Evolutionary conservation across 92 coral and sea anemone species (phyloP).

Genomic region (Porites evermanni): DNA sequence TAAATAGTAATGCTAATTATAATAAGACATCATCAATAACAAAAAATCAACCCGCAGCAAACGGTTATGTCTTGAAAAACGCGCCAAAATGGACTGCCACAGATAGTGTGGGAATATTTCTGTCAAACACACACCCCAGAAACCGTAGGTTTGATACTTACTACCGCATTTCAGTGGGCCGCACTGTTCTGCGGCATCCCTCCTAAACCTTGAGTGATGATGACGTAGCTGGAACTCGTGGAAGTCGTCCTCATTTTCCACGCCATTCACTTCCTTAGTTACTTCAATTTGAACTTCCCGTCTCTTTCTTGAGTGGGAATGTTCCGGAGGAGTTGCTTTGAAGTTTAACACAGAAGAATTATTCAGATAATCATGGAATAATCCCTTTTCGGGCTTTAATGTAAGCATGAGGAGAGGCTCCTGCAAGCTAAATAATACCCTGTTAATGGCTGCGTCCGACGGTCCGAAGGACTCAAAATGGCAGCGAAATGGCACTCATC

Average conservation of each 20-base stretch:
- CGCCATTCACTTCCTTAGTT: constrained; percentile 51
- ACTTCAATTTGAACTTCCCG: constrained; percentile 53
- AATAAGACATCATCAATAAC: no score
- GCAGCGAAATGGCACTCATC: no score
- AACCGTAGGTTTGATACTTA: background rate
- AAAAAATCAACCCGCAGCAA: no score
- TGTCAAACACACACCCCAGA: background rate
- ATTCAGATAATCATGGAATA: background rate
- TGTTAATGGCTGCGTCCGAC: no score
- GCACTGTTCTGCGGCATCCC: constrained; percentile 8
- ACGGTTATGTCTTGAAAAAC: no score
- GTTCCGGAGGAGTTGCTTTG: constrained; percentile 1
- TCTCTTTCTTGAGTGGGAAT: constrained; percentile 32
- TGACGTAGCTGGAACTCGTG: constrained; percentile 28
- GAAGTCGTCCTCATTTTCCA: constrained; percentile 19
- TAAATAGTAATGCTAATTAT: no score
- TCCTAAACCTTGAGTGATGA: constrained; percentile 21
- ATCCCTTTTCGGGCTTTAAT: background rate
- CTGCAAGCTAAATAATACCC: background rate
- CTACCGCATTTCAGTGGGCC: background rate
- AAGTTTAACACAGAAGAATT: background rate
- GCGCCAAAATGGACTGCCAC: no score
- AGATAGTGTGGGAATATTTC: no score
- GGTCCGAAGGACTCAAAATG: no score
- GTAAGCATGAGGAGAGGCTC: background rate